phyloP scores from a whole-genome alignment of 1,140 invertebrate species.

The Drosophila leontia region DNA sequence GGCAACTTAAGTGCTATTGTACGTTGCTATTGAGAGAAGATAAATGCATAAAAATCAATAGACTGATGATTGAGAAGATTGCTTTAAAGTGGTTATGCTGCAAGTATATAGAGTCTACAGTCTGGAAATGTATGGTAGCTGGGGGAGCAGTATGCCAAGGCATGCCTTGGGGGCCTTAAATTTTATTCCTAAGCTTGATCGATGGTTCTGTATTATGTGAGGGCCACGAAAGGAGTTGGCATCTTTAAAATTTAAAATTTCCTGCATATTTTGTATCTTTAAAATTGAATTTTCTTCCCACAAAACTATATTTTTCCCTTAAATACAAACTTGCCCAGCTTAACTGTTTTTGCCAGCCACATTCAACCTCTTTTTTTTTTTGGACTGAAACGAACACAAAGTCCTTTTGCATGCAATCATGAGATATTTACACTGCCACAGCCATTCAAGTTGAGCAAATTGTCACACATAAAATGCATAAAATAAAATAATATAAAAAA shows the following conservation, averaged over 20 bases:
- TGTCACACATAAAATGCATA: conserved; percentile 15
- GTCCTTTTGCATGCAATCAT: conserved; percentile 17
- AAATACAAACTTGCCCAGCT: neutral
- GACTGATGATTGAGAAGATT: conserved; percentile 42
- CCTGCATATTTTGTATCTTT: no score
- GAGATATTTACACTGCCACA: conserved; percentile 42
- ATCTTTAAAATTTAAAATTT: neutral
- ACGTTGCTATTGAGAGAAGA: conserved; percentile 12
- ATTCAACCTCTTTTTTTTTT: conserved; percentile 4
- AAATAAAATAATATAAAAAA: conserved; percentile 29
- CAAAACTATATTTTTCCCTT: neutral
- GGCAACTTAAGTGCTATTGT: conserved; percentile 57
- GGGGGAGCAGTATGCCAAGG: neutral
- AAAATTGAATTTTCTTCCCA: no score
- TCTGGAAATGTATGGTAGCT: neutral
- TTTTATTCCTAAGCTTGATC: neutral
- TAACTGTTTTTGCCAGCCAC: neutral
- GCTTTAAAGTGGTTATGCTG: conserved; percentile 21
- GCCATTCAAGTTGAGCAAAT: conserved; percentile 35
- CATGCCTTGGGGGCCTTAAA: neutral
- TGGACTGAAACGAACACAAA: conserved; percentile 2
- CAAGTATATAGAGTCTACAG: conserved; percentile 10
- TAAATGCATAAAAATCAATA: conserved; percentile 63
- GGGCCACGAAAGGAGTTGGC: neutral
- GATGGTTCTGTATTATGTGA: neutral